phyloP scores from a whole-genome alignment of 2,888 invertebrate genomes.

The Microctonus aethiopoides region DNA sequence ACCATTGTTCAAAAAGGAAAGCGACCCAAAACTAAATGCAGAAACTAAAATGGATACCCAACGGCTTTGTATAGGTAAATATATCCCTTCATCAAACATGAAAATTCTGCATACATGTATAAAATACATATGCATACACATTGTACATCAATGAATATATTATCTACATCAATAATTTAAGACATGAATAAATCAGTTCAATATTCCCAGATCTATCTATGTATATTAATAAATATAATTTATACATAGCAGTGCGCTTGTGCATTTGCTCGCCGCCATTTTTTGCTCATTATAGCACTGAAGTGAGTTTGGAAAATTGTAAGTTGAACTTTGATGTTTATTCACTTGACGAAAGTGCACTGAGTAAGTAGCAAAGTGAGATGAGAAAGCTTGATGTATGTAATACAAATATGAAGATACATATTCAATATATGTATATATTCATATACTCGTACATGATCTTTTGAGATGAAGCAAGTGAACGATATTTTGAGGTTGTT shows the following conservation, averaged over 20 bases:
- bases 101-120: too few relatives aligned
- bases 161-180: too few relatives aligned
- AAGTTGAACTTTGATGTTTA: conserved; percentile 40
- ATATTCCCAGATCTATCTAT: neutral
- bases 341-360: conserved; percentile 21
- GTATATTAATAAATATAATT: neutral
- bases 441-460: too few relatives aligned
- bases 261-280: neutral
- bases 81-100: too few relatives aligned
- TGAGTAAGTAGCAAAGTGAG: conserved; percentile 23
- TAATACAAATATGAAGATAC: neutral
- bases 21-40: too few relatives aligned
- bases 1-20: too few relatives aligned
- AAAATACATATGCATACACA: too few relatives aligned
- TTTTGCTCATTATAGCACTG: conserved; percentile 29
- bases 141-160: too few relatives aligned
- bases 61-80: too few relatives aligned
- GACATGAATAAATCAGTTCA: neutral
- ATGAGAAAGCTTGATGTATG: neutral
- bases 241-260: neutral
- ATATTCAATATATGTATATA: conserved; percentile 17
- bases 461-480: neutral
- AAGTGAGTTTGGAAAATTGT: conserved; percentile 35
- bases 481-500: conserved; percentile 35
- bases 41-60: too few relatives aligned